Evolutionary conservation across 2,797 vertebrate genomes (phyloP), one percentile per base, ranked within the genome.

Genomic region (Acridotheres tristis): DNA sequence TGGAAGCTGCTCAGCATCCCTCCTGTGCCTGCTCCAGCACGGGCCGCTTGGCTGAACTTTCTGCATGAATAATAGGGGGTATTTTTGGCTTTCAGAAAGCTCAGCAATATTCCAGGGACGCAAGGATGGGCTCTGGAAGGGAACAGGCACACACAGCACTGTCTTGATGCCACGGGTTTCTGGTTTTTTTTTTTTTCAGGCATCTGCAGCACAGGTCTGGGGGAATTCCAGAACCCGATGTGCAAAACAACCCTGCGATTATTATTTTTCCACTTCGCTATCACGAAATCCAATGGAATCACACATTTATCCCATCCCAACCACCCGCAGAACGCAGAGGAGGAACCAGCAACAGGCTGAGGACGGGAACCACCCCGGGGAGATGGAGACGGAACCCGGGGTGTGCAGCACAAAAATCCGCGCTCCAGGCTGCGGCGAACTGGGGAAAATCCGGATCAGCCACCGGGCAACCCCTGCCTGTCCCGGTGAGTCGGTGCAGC

Each of bases 221-320:
- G 54, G 47, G 50, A 40, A 40, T 7, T 29, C 23, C 73, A 54
- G 29, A 21, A 8, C 32, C 10, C 3, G 20, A 13, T 0, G 5
- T 8, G 2, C 3, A 19, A 7, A 51, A 47, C 0, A 1, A 1
- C 8, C 1, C 32, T 0, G 5, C 0, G 7, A 5, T 8, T 9
- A 11, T n/a, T 5, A 8, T 38, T 26, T 36, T 48, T 10, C 7
- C 18, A 5, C 32, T 20, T 57, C 9, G 0, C 51, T 0, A 0
- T 4, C 45, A 5, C 7, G 5, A 23, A 47, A 43, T 0, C 30
- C 57, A 9, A 16, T 4, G 42, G 16, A 5, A 30, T 18, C 47
- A 0, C 61, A 0, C 5, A 0, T 48, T 47, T 5, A 13, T 7
- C 45, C 23, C 30, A 1, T 0, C 48, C 38, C 1, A 3, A 11